Evolutionary conservation across 1,140 invertebrate species (phyloP).

Genomic region (Colletes latitarsis): DNA sequence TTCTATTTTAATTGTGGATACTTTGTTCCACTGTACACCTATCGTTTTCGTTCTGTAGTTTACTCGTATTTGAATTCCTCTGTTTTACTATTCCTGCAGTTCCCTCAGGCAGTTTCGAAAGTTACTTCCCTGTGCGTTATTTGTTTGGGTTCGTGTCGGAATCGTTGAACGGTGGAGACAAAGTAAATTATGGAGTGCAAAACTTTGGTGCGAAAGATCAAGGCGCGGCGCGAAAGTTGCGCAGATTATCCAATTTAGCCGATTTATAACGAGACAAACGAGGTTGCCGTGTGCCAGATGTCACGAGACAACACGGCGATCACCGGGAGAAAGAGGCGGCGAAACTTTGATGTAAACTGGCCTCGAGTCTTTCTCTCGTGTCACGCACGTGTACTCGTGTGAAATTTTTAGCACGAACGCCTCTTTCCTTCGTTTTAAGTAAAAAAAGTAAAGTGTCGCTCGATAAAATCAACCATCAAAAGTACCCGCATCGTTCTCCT

Average conservation of each 20-base stretch:
- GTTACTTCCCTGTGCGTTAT: slow-evolving; percentile 14
- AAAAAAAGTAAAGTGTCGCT: neutral
- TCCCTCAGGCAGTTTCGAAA: neutral
- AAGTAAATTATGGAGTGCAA: slow-evolving; percentile 22
- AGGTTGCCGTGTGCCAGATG: slow-evolving; percentile 77
- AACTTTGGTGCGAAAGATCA: slow-evolving; percentile 34
- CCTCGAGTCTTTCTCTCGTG: slow-evolving; percentile 66
- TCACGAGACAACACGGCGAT: slow-evolving; percentile 70
- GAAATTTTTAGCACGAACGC: neutral
- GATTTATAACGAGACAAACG: slow-evolving; percentile 76
- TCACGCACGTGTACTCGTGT: slow-evolving; percentile 63
- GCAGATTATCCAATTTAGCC: slow-evolving; percentile 75
- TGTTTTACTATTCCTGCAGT: too few relatives aligned
- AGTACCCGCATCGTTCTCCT: too few relatives aligned
- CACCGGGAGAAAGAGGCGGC: slow-evolving; percentile 54
- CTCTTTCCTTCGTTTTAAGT: neutral
- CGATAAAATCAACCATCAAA: neutral
- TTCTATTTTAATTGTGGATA: too few relatives aligned
- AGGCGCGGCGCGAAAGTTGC: slow-evolving; percentile 56
- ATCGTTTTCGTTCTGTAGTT: neutral
- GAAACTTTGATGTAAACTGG: slow-evolving; percentile 64
- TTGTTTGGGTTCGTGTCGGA: neutral
- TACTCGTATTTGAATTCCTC: neutral
- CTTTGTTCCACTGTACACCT: neutral
- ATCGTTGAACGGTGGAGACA: neutral